Evolutionary conservation across 2,888 invertebrate genomes (phyloP).

Genomic region (Germaria angustata): DNA sequence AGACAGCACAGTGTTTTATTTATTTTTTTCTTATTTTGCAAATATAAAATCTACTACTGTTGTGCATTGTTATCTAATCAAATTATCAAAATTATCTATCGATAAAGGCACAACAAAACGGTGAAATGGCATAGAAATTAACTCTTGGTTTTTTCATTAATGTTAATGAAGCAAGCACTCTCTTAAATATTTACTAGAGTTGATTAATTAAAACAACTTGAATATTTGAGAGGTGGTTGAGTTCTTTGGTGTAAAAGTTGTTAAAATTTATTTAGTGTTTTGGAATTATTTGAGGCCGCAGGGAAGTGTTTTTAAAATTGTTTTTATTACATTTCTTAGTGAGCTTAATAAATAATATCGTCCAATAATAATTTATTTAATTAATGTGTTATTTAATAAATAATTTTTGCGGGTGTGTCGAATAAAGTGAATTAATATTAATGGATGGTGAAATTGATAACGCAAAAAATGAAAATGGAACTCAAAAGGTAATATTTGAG

Average conservation of each 20-base stretch:
- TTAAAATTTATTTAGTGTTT: slow-evolving; percentile 55
- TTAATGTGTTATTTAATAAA: neutral
- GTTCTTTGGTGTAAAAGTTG: slow-evolving; percentile 14
- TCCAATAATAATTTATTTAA: neutral
- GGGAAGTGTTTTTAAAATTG: neutral
- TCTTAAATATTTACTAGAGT: slow-evolving; percentile 21
- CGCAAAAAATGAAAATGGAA: slow-evolving; percentile 19
- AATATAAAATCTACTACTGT: neutral
- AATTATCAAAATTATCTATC: slow-evolving; percentile 1
- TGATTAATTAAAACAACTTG: slow-evolving; percentile 4
- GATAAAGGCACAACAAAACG: neutral
- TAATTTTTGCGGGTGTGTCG: slow-evolving; percentile 41
- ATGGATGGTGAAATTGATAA: slow-evolving; percentile 53
- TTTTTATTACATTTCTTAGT: neutral
- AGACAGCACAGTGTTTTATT: neutral
- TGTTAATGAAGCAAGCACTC: neutral
- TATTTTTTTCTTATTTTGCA: neutral
- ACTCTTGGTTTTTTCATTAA: neutral
- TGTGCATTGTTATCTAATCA: slow-evolving; percentile 37
- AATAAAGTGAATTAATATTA: slow-evolving; percentile 14
- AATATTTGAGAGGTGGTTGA: slow-evolving; percentile 8
- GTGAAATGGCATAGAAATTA: neutral
- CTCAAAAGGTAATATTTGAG: slow-evolving; percentile 16
- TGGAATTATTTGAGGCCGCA: slow-evolving; percentile 41
- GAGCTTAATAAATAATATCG: neutral